Evolutionary conservation across 1,140 invertebrate genomes (phyloP).

Genomic region (Epicauta chinensis): DNA sequence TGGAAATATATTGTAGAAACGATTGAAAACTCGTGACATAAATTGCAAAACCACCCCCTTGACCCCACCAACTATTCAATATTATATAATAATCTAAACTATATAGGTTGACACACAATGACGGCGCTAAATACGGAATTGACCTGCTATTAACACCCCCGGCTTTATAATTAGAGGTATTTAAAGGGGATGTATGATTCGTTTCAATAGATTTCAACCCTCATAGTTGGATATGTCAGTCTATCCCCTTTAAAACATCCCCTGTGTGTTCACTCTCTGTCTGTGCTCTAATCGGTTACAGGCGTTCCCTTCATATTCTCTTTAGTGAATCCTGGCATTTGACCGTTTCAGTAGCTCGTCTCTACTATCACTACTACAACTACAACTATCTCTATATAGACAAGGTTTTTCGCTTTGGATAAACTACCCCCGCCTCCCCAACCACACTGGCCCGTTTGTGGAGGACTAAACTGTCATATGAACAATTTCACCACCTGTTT

Average conservation of each 20-base stretch:
- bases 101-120: conserved; percentile 5
- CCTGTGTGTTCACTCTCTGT: conserved; percentile 7
- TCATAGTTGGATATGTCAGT: conserved; percentile 24
- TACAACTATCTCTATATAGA: too few species aligned
- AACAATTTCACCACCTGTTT: too few species aligned
- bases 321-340: conserved; percentile 19
- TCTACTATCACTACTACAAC: neutral
- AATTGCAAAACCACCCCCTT: neutral
- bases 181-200: conserved; percentile 25
- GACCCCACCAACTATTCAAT: too few species aligned
- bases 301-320: conserved; percentile 27
- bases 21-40: neutral
- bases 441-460: too few species aligned
- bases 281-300: conserved; percentile 34
- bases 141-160: conserved; percentile 38
- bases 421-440: neutral
- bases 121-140: conserved; percentile 33
- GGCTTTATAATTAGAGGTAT: conserved; percentile 36
- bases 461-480: too few species aligned
- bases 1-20: neutral
- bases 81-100: neutral
- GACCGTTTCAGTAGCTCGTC: neutral
- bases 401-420: too few species aligned
- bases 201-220: neutral
- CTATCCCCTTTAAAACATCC: conserved; percentile 31